phyloP scores from a whole-genome alignment of 2,888 invertebrate genomes.

The Campoplex capitator region DNA sequence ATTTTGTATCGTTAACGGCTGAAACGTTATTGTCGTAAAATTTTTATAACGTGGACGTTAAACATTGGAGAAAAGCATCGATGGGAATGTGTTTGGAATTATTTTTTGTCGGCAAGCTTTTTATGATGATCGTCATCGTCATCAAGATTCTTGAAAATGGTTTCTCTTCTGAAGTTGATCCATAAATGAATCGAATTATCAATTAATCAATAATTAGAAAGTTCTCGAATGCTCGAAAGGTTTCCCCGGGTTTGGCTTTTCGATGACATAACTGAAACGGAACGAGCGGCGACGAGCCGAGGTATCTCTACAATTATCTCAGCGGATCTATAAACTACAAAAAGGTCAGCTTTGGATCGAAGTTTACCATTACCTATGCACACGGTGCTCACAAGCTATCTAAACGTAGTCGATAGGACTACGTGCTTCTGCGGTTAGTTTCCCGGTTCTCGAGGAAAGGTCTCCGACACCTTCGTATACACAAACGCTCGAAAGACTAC shows the following conservation, averaged over 20 bases:
- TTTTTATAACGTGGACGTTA: too few species aligned
- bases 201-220: not conserved
- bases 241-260: not conserved
- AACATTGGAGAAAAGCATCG: too few species aligned
- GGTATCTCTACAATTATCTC: not conserved
- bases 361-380: slow-evolving; percentile 7
- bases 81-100: too few species aligned
- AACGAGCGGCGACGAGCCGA: not conserved
- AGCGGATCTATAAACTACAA: not conserved
- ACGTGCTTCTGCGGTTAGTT: slow-evolving; percentile 45
- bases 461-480: slow-evolving; percentile 61
- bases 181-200: too few species aligned
- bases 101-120: too few species aligned
- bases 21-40: not conserved
- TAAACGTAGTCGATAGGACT: slow-evolving; percentile 10
- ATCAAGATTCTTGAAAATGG: too few species aligned
- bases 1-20: not conserved
- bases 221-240: not conserved
- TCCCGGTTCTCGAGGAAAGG: slow-evolving; percentile 64
- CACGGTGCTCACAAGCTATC: not conserved
- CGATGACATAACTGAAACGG: not conserved
- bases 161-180: too few species aligned
- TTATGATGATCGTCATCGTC: too few species aligned
- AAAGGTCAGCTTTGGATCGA: not conserved
- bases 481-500: slow-evolving; percentile 10